A percentile compares a stretch with the other conserved stretches of the same genome.
These are phyloP conservation scores for Psittacula derbiana DNA, from an alignment of 2,797 vertebrate species.

Conservation along the genomic window DNA sequence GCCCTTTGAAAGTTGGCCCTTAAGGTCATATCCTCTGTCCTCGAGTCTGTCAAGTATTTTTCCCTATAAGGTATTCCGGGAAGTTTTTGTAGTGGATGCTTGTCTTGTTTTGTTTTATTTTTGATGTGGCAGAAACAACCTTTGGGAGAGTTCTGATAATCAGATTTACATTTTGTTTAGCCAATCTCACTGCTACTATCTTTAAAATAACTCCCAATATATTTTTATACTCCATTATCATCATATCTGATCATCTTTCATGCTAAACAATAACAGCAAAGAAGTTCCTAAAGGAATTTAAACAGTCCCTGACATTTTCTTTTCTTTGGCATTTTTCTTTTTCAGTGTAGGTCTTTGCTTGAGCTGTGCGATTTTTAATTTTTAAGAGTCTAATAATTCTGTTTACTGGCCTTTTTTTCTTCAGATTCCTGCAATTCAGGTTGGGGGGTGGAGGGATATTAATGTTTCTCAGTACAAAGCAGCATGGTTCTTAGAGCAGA, in stretches of 20 bases:
- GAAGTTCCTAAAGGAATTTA: not conserved
- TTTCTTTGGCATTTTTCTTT: not conserved
- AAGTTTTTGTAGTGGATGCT: not conserved
- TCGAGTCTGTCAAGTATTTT: slow-evolving; percentile 15
- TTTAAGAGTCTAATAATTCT: not conserved
- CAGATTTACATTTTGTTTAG: not conserved
- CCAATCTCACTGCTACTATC: not conserved
- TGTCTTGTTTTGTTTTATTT: not conserved
- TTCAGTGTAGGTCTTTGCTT: not conserved
- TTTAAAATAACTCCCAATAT: not conserved
- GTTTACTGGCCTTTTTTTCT: not conserved
- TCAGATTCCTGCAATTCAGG: not conserved
- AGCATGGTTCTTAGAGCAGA: not conserved
- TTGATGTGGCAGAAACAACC: not conserved
- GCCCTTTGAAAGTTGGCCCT: not conserved
- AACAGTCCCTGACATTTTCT: not conserved
- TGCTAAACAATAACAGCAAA: not conserved
- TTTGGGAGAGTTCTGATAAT: not conserved
- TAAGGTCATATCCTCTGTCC: not conserved
- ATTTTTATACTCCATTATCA: not conserved
- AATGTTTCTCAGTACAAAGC: not conserved
- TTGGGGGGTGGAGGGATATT: not conserved
- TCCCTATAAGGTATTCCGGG: not conserved
- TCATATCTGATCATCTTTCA: not conserved
- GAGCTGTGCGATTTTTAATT: not conserved